Conservation (phyloP, 2,888 invertebrate genomes). For the Patella depressa region DNA sequence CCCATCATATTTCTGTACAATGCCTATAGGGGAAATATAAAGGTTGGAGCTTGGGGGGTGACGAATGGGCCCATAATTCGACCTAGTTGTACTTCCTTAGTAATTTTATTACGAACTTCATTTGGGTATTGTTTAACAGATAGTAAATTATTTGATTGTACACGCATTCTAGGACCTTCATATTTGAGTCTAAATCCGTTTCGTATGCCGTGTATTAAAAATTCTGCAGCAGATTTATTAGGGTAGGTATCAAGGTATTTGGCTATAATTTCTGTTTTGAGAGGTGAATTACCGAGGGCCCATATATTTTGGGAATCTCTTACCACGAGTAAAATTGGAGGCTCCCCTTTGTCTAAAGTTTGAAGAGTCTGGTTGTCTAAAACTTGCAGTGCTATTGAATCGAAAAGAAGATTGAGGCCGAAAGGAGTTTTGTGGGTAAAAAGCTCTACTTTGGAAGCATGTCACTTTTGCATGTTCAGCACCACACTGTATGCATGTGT, state of each 20-base stretch:
- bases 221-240: constrained; percentile 1
- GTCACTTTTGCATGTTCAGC: not conserved
- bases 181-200: not conserved
- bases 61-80: not conserved
- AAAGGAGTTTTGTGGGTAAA: not conserved
- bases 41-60: not conserved
- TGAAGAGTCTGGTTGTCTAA: not conserved
- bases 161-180: not conserved
- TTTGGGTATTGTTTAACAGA: constrained; percentile 4
- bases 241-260: not conserved
- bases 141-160: not conserved
- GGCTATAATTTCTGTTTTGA: not conserved
- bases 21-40: not conserved
- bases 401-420: not conserved
- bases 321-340: not conserved
- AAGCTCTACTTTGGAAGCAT: not conserved
- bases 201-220: not conserved
- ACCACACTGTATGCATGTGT: not conserved
- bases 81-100: not conserved
- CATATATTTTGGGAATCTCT: not conserved
- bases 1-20: not conserved
- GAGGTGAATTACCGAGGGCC: not conserved
- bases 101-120: not conserved
- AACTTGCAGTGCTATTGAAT: too few species aligned
- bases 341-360: not conserved